A percentile compares a stretch with the other conserved stretches of the same genome.
Conservation (phyloP, 2,113 vertebrate species). For the Eulacestoma nigropectus region DNA sequence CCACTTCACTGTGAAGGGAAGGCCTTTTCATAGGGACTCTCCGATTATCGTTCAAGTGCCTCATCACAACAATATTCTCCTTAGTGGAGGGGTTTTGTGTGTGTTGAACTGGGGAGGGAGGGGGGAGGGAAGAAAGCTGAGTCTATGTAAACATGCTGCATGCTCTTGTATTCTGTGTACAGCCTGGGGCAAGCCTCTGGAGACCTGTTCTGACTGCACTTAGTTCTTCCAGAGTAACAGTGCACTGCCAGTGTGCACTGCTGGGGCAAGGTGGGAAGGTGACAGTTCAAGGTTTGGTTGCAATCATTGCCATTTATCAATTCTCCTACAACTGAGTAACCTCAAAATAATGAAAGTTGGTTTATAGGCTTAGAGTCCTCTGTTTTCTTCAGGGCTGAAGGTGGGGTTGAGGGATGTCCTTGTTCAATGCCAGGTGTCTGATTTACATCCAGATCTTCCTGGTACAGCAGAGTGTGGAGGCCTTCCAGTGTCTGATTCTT, state of each 20-base stretch:
- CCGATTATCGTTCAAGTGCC: slow-evolving; percentile 87
- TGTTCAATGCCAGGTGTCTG: background rate
- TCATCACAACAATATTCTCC: slow-evolving; percentile 81
- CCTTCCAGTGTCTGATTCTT: background rate
- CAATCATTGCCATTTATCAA: slow-evolving; percentile 58
- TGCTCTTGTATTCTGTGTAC: slow-evolving; percentile 65
- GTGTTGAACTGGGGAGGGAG: slow-evolving; percentile 6
- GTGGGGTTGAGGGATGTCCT: background rate
- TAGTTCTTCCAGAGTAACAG: background rate
- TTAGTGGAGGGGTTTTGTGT: slow-evolving; percentile 68
- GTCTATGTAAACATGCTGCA: slow-evolving; percentile 59
- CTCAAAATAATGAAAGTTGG: background rate
- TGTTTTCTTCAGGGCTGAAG: background rate
- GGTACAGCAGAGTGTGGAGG: background rate
- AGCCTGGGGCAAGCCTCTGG: slow-evolving; percentile 30
- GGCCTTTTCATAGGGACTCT: slow-evolving; percentile 73
- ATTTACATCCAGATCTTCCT: background rate
- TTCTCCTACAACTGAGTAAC: slow-evolving; percentile 38
- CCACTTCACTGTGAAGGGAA: slow-evolving; percentile 77
- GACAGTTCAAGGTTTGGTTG: background rate
- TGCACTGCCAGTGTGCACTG: background rate
- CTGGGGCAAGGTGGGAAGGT: background rate
- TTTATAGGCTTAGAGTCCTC: background rate
- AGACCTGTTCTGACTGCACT: slow-evolving; percentile 14
- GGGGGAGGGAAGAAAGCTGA: slow-evolving; percentile 38